Conservation (phyloP, 2,888 invertebrate genomes). For the Mesodorylaimus sp. region DNA sequence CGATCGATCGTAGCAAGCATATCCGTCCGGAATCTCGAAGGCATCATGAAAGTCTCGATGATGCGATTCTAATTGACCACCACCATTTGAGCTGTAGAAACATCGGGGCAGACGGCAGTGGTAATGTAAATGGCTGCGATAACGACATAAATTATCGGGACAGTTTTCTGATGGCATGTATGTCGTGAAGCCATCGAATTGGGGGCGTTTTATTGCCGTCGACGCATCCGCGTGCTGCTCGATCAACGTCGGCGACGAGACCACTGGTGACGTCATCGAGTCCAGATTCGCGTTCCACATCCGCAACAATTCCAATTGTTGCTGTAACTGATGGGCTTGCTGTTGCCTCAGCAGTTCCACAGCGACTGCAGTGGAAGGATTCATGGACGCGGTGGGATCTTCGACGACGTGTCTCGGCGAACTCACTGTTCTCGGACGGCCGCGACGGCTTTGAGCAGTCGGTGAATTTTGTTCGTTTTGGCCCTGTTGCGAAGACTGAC, state of each 20-base stretch:
- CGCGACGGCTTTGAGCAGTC: constrained; percentile 5
- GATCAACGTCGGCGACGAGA: no score
- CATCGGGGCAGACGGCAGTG: constrained; percentile 67
- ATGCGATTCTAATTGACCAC: constrained; percentile 58
- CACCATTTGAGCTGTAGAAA: constrained; percentile 53
- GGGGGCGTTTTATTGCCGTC: background rate
- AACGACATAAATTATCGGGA: constrained; percentile 50
- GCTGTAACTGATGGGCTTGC: no score
- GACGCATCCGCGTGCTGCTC: no score
- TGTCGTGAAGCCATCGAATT: constrained; percentile 7
- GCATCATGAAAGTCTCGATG: constrained; percentile 38
- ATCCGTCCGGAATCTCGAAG: constrained; percentile 60
- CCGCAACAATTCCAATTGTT: no score
- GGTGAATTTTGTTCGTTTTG: no score
- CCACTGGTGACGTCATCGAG: no score
- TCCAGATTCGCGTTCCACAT: no score
- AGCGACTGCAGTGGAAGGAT: no score
- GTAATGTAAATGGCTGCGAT: constrained; percentile 51
- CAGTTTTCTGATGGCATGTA: constrained; percentile 6
- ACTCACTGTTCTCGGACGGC: constrained; percentile 11
- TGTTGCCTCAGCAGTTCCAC: no score
- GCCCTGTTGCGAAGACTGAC: no score
- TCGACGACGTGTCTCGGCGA: constrained; percentile 5
- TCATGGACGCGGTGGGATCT: no score
- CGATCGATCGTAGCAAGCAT: constrained; percentile 54